phyloP scores from a whole-genome alignment of 2,888 invertebrate species.

The Torymus tubicola region DNA sequence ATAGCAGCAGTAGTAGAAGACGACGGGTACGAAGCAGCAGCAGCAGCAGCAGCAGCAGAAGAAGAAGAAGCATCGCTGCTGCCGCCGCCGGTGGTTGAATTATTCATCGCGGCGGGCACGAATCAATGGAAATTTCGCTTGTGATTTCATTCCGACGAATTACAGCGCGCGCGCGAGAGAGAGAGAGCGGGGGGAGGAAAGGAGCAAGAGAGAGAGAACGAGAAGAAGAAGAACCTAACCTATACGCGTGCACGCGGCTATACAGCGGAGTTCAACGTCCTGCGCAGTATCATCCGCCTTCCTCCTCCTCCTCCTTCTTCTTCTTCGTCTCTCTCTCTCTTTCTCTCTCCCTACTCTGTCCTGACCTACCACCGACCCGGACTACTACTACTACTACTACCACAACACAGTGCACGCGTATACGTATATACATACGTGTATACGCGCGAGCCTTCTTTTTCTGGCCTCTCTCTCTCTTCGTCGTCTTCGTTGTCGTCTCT shows the following conservation, averaged over 20 bases:
- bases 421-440: neutral
- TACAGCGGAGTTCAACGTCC: conserved; percentile 28
- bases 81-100: conserved; percentile 12
- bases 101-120: conserved; percentile 30
- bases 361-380: conserved; percentile 18
- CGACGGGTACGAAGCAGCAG: neutral
- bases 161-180: conserved; percentile 1
- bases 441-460: neutral
- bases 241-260: neutral
- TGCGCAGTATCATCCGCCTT: conserved; percentile 42
- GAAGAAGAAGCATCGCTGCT: conserved; percentile 1
- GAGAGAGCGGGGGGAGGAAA: neutral
- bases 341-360: neutral
- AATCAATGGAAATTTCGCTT: conserved; percentile 50
- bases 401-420: conserved; percentile 6
- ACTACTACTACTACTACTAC: conserved; percentile 19
- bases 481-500: neutral
- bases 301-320: conserved; percentile 15
- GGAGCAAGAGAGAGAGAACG: neutral
- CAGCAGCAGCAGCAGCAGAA: neutral
- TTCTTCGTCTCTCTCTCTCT: neutral
- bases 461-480: neutral
- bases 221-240: too few species aligned
- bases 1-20: neutral
- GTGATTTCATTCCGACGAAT: conserved; percentile 48